Evolutionary conservation across 2,888 invertebrate species (phyloP).

Genomic region (Boloria selene): DNA sequence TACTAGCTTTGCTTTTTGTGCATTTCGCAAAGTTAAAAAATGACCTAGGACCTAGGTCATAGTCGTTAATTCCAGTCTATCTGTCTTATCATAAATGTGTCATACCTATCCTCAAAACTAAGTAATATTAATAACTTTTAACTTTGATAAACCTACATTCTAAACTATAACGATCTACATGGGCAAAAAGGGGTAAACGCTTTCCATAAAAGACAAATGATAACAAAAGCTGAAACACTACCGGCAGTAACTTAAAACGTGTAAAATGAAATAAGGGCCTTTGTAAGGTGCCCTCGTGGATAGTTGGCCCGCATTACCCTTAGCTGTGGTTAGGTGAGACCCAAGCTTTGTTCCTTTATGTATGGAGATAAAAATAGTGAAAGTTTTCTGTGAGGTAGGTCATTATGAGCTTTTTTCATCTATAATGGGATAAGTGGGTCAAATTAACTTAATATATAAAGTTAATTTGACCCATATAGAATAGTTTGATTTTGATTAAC

Average conservation of each 20-base stretch:
- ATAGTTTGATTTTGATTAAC: no score
- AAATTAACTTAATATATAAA: no score
- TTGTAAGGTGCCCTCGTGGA: conserved; percentile 63
- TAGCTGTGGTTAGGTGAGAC: conserved; percentile 32
- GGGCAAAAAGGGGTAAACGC: conserved; percentile 10
- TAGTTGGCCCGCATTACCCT: conserved; percentile 45
- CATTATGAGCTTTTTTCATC: neutral
- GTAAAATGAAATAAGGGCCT: conserved; percentile 73
- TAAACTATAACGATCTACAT: conserved; percentile 1
- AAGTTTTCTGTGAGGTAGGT: conserved; percentile 10
- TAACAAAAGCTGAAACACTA: conserved; percentile 48
- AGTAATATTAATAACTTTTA: no score
- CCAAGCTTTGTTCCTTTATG: conserved; percentile 19
- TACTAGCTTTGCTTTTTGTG: no score
- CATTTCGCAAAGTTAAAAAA: no score
- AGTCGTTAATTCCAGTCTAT: no score
- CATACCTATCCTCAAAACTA: no score
- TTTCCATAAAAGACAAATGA: conserved; percentile 39
- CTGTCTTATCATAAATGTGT: no score
- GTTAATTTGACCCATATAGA: no score
- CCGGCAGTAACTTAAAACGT: conserved; percentile 60
- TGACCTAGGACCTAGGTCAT: no score
- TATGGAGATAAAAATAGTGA: conserved; percentile 1
- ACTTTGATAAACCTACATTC: neutral
- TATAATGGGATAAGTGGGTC: neutral